Evolutionary conservation across 2,113 vertebrate species (phyloP).

Genomic region (Pygoscelis antarcticus): DNA sequence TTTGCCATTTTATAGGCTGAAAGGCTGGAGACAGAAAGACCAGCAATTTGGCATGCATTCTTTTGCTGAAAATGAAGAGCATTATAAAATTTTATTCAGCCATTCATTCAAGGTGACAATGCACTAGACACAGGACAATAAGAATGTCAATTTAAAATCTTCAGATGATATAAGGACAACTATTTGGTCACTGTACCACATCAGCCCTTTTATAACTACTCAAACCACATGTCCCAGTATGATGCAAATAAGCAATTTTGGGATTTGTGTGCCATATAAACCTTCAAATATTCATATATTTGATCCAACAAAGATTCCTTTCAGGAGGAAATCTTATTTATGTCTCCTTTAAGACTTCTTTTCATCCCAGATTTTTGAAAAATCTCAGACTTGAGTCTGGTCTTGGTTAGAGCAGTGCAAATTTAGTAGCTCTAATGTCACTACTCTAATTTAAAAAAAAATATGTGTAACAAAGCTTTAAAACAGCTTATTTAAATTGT

Average conservation of each 20-base stretch:
- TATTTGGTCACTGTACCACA: neutral
- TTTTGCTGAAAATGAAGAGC: slow-evolving; percentile 1
- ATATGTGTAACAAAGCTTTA: neutral
- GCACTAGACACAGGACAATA: neutral
- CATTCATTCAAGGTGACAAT: slow-evolving; percentile 20
- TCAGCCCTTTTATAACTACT: neutral
- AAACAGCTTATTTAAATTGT: neutral
- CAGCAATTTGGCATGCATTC: neutral
- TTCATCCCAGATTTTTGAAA: neutral
- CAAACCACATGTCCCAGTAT: neutral
- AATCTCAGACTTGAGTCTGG: neutral
- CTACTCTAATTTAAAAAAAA: neutral
- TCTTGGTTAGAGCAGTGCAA: neutral
- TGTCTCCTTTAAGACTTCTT: neutral
- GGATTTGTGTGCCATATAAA: neutral
- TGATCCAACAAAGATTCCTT: neutral
- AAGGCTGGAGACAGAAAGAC: neutral
- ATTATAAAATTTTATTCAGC: slow-evolving; percentile 42
- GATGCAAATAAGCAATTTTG: neutral
- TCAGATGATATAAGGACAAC: neutral
- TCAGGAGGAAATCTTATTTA: neutral
- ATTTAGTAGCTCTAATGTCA: neutral
- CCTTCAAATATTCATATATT: neutral
- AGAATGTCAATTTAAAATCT: neutral
- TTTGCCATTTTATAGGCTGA: neutral